Evolutionary conservation across 92 coral and sea anemone species (phyloP).

Genomic region (Parazoanthus darwini): DNA sequence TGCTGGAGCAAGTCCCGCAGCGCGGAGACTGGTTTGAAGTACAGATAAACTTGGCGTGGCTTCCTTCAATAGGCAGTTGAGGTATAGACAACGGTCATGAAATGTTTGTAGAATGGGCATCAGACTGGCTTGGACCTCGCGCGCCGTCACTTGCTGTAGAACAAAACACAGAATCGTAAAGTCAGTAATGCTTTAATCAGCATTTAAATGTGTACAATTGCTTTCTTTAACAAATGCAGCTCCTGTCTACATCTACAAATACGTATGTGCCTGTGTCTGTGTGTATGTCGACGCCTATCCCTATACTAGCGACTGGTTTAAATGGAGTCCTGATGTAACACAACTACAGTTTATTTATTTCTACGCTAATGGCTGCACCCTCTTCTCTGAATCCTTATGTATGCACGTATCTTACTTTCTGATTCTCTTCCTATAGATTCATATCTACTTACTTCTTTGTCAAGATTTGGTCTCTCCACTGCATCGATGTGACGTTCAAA

Average conservation of each 20-base stretch:
- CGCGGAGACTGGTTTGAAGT: slow-evolving; percentile 66
- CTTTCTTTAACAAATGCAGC: neutral
- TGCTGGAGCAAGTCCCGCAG: slow-evolving; percentile 21
- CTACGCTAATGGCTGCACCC: no score
- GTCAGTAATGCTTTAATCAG: neutral
- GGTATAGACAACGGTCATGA: slow-evolving; percentile 84
- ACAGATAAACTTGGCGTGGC: slow-evolving; percentile 85
- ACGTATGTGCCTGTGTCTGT: no score
- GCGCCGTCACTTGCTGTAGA: slow-evolving; percentile 91
- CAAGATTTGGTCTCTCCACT: slow-evolving; percentile 92
- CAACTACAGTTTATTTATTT: no score
- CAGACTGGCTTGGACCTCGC: slow-evolving; percentile 85
- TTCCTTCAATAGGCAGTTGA: slow-evolving; percentile 81
- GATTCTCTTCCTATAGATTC: no score
- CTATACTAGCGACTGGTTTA: no score
- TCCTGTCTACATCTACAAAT: no score
- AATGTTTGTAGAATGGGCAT: slow-evolving; percentile 86
- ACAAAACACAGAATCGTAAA: neutral
- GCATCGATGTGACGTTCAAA: slow-evolving; percentile 98
- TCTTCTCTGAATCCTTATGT: no score
- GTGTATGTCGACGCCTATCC: no score
- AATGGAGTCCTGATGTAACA: no score
- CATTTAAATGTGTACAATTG: neutral
- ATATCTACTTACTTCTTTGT: slow-evolving; percentile 81
- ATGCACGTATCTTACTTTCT: no score